Evolutionary conservation across 2,797 vertebrate genomes (phyloP).

Genomic region (Aratinga solstitialis): DNA sequence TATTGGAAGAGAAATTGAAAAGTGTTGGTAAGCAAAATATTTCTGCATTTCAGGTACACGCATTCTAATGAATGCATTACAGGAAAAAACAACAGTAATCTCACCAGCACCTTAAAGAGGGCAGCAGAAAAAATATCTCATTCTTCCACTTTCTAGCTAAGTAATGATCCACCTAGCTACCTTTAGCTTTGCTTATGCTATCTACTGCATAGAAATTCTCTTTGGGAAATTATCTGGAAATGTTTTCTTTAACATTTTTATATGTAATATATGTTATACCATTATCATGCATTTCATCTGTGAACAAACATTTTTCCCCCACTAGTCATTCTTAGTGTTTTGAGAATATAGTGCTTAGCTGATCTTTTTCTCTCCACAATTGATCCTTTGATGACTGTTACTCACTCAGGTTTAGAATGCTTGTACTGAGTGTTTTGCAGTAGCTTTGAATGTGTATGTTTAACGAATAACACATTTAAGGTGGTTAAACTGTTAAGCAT

Average conservation of each 20-base stretch:
- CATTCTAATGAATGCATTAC: neutral
- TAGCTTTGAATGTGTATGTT: neutral
- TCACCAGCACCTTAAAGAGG: neutral
- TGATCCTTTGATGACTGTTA: neutral
- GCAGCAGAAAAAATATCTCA: fast-evolving
- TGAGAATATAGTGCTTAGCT: neutral
- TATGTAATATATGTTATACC: neutral
- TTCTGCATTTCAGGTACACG: constrained; percentile 16
- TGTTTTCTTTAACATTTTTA: neutral
- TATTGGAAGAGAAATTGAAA: constrained; percentile 98
- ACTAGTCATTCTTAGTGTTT: neutral
- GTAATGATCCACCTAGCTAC: neutral
- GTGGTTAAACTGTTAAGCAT: neutral
- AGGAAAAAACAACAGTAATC: neutral
- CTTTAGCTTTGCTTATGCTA: neutral
- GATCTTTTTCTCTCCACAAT: neutral
- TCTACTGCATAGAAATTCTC: neutral
- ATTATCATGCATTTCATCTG: neutral
- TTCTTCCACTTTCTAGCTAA: neutral
- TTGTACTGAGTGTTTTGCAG: neutral
- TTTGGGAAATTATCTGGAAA: neutral
- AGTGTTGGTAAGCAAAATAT: constrained; percentile 87
- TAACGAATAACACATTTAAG: neutral
- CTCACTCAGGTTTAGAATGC: neutral
- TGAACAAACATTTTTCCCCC: neutral